These are phyloP conservation scores for Balanococcus diminutus DNA, from an alignment of 2,888 invertebrate genomes.

Conservation along the genomic window DNA sequence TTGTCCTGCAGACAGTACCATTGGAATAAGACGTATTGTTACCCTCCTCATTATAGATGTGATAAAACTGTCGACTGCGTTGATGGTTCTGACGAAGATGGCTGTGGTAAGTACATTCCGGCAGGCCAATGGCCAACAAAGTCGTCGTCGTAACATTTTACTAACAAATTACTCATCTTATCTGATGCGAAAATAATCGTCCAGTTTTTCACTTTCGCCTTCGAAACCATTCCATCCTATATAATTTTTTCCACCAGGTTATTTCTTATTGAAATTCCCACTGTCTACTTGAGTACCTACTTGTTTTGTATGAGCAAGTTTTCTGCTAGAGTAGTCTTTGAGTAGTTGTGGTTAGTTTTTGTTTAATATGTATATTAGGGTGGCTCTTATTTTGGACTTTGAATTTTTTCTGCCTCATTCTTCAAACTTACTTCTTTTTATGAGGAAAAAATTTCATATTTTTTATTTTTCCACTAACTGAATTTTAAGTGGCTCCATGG, in stretches of 20 bases:
- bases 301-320: background rate
- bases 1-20: constrained; percentile 91
- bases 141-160: background rate
- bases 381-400: too few relatives aligned
- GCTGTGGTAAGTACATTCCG: constrained; percentile 81
- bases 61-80: constrained; percentile 95
- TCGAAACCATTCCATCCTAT: background rate
- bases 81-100: constrained; percentile 92
- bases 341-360: background rate
- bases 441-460: too few relatives aligned
- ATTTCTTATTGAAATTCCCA: background rate
- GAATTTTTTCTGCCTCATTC: too few relatives aligned
- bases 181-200: background rate
- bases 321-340: background rate
- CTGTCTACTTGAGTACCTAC: background rate
- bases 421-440: too few relatives aligned
- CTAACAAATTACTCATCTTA: background rate
- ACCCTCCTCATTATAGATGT: constrained; percentile 90
- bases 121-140: background rate
- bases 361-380: too few relatives aligned
- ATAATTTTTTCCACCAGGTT: background rate
- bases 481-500: too few relatives aligned
- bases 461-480: too few relatives aligned
- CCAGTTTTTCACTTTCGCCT: background rate
- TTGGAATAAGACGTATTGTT: constrained; percentile 95